These are phyloP conservation scores for Crax fasciolata DNA, from an alignment of 2,797 vertebrate genomes.

Conservation along the genomic window DNA sequence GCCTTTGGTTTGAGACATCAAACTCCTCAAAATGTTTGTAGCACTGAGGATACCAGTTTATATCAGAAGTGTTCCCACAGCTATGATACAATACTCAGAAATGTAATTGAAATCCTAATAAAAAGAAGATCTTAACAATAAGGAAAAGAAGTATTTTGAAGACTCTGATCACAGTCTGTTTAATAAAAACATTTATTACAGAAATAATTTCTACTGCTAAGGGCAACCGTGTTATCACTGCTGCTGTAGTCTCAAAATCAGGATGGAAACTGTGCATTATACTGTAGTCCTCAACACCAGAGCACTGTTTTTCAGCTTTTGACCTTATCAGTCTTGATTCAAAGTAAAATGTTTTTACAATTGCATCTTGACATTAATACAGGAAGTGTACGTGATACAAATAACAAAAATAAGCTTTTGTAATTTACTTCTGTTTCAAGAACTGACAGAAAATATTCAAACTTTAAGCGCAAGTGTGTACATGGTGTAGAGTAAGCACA, in stretches of 20 bases:
- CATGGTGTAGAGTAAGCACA: not conserved
- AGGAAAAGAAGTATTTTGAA: not conserved
- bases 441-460: conserved; percentile 2
- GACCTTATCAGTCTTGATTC: not conserved
- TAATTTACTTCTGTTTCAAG: not conserved
- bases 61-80: not conserved
- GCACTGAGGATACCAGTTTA: not conserved
- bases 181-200: not conserved
- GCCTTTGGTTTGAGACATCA: not conserved
- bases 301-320: not conserved
- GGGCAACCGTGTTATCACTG: not conserved
- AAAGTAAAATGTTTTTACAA: not conserved
- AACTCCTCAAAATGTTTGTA: not conserved
- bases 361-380: not conserved
- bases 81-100: not conserved
- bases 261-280: not conserved
- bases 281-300: not conserved
- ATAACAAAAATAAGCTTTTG: not conserved
- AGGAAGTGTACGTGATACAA: not conserved
- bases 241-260: not conserved
- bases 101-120: not conserved
- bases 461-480: not conserved
- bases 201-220: not conserved
- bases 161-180: not conserved
- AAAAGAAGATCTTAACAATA: not conserved